phyloP scores from a whole-genome alignment of 2,888 invertebrate species.

The Pedicia rivosa region DNA sequence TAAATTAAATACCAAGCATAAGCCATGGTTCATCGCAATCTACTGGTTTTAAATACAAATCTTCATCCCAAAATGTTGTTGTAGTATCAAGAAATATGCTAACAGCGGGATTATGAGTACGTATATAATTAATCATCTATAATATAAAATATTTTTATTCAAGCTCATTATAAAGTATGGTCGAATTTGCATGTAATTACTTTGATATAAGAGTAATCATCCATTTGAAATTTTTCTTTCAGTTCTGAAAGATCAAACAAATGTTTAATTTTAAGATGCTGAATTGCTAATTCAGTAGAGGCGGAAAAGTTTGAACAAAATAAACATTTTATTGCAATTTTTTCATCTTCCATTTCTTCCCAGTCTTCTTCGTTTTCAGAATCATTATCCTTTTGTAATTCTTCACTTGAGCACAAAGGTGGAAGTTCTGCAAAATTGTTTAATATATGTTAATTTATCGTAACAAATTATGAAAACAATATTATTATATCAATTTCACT shows the following conservation, averaged over 20 bases:
- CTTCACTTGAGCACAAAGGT: no score
- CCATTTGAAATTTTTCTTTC: constrained; percentile 55
- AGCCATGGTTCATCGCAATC: constrained; percentile 62
- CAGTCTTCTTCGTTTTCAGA: constrained; percentile 20
- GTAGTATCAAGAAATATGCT: constrained; percentile 37
- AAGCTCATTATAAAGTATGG: not conserved
- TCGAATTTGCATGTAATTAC: constrained; percentile 9
- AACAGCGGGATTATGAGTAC: constrained; percentile 40
- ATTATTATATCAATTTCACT: no score
- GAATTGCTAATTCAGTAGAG: constrained; percentile 45
- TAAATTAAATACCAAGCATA: constrained; percentile 68
- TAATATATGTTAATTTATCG: no score
- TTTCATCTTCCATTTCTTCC: constrained; percentile 34
- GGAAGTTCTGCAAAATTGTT: constrained; percentile 3
- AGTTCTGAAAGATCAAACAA: constrained; percentile 46
- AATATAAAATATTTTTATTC: constrained; percentile 15
- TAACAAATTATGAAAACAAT: no score
- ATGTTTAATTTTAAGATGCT: constrained; percentile 49
- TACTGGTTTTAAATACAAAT: constrained; percentile 61
- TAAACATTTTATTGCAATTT: constrained; percentile 37
- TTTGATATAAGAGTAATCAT: constrained; percentile 67
- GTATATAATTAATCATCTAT: constrained; percentile 59
- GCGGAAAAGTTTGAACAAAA: constrained; percentile 49
- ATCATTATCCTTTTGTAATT: not conserved
- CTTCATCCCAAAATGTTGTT: constrained; percentile 51